Evolutionary conservation across 2,888 invertebrate species (phyloP), one percentile per base, ranked within the genome.

Genomic region (Ceramica pisi): DNA sequence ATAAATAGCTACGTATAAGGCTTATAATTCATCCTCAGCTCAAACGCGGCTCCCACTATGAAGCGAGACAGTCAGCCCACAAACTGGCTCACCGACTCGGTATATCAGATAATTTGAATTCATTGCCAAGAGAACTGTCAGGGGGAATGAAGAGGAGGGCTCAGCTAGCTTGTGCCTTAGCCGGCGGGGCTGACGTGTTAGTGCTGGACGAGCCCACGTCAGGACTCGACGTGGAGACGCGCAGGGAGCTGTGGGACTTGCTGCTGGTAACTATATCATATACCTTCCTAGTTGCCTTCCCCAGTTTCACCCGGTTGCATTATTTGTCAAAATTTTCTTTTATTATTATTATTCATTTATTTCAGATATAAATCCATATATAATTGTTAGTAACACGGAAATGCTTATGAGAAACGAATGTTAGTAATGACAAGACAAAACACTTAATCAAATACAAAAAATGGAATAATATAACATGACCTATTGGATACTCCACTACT

Each of bases 81-180:
- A 51, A 68, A 0, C 83, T 93, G 0, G 86, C 92, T 1, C 48
- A 71, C 0, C 78, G 83, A 14, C 85, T 93, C 16, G 84, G 86
- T 1, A 56, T 94, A 0, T 57, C 55, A 0, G 96, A 97, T 0
- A 98, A 99, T 90, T 95, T 94, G 2, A 88, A 97, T 83, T 93
- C 94, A 46, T 91, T 96, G 77, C 97, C 97, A 0, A 90, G 92
- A 31, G 96, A 97, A 64, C 94, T 99, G 72, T 99, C 99, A 0
- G 99, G 99, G 16, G 99, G 99, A 4, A 98, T 98, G 98, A 98
- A 94, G 94, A 95, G 99, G 62, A 97, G 98, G 0, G 78, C 98
- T 19, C 98, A 98, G 61, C 96, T 99, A 26, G 98, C 98, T 44
- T 98, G 98, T 91, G 98, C 99, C 1, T 96, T 99, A 60, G 97